Conservation (phyloP, 2,888 invertebrate species). For the Biston betularia region DNA sequence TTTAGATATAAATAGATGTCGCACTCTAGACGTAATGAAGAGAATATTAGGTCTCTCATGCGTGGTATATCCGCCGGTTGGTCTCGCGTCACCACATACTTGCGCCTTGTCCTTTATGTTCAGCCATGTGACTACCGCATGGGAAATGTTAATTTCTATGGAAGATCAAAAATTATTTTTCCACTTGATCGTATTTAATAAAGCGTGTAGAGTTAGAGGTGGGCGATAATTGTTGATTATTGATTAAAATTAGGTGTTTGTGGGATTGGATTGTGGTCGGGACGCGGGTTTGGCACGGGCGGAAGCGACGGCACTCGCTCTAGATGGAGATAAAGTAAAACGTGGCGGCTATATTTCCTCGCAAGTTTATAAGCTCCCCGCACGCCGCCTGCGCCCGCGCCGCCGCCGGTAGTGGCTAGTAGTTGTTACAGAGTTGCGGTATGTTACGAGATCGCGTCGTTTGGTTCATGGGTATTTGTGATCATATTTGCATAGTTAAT, state of each 20-base stretch:
- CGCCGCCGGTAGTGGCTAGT: conserved; percentile 59
- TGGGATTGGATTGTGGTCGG: conserved; percentile 77
- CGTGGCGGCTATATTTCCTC: not conserved
- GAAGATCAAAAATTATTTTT: conserved; percentile 84
- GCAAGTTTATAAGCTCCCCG: conserved; percentile 33
- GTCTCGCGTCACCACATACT: conserved; percentile 53
- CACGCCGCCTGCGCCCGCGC: conserved; percentile 36
- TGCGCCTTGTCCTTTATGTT: conserved; percentile 72
- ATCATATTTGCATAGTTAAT: conserved; percentile 82
- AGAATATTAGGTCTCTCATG: conserved; percentile 8
- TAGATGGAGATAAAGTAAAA: not conserved
- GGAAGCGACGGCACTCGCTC: not conserved
- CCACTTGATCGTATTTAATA: conserved; percentile 82
- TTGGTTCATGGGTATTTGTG: conserved; percentile 83
- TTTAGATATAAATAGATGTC: no score
- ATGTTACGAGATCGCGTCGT: conserved; percentile 75
- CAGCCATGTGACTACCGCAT: conserved; percentile 71
- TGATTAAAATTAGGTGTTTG: conserved; percentile 84
- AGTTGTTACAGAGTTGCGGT: conserved; percentile 71
- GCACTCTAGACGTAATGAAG: not conserved
- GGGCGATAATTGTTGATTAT: conserved; percentile 86
- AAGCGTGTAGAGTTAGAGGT: conserved; percentile 83
- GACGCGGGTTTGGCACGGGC: conserved; percentile 25
- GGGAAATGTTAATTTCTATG: conserved; percentile 75
- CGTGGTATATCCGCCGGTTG: conserved; percentile 47